Evolutionary conservation across 1,140 invertebrate genomes (phyloP).

Genomic region (Papilio machaon): DNA sequence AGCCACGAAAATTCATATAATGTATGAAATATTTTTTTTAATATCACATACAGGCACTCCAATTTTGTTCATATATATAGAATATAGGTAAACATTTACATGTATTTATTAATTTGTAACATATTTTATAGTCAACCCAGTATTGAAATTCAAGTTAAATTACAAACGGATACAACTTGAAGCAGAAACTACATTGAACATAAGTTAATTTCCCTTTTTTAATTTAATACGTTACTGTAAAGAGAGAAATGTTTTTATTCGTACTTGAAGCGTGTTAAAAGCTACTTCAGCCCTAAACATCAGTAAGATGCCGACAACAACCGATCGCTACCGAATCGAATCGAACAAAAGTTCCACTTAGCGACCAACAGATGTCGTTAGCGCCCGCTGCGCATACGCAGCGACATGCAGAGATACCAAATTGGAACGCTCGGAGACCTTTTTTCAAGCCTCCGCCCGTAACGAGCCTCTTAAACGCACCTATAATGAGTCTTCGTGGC

Average conservation of each 20-base stretch:
- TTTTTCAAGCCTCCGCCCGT: slow-evolving; percentile 30
- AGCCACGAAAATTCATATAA: no score
- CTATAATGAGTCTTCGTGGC: slow-evolving; percentile 34
- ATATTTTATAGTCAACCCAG: background rate
- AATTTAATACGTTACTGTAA: background rate
- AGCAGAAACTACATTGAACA: background rate
- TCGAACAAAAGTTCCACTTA: slow-evolving; percentile 75
- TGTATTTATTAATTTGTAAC: background rate
- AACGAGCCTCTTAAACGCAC: slow-evolving; percentile 35
- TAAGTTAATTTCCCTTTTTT: background rate
- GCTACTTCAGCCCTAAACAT: slow-evolving; percentile 19
- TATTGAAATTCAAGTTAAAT: background rate
- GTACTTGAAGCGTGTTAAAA: slow-evolving; percentile 15
- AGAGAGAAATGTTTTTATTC: background rate
- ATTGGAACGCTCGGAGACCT: slow-evolving; percentile 49
- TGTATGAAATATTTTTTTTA: no score
- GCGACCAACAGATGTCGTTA: slow-evolving; percentile 76
- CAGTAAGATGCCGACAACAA: slow-evolving; percentile 45
- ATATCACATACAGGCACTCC: no score
- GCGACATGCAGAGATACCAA: slow-evolving; percentile 51
- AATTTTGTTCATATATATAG: no score
- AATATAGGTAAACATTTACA: no score
- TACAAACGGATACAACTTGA: background rate
- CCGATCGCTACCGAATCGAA: slow-evolving; percentile 64
- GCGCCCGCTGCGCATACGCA: slow-evolving; percentile 64